Base-by-base conservation (phyloP, 1,140 invertebrate genomes). In the Drosophila simulans region DNA sequence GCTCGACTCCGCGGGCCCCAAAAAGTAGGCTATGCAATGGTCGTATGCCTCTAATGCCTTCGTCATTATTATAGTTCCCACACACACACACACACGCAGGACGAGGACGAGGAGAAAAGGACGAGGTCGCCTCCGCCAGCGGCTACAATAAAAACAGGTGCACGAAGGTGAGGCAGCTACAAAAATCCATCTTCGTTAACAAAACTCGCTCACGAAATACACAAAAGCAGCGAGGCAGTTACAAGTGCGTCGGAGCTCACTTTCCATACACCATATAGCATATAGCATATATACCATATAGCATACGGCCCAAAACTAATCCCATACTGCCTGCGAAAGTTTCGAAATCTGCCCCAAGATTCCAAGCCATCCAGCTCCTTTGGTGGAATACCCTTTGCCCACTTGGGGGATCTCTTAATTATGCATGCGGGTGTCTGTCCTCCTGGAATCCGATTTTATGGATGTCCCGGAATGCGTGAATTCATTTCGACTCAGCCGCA, bases 151-250 rank as follows among this genome's bases (percentile, higher is more conserved):
- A 69, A 66, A 86, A n/a, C 53, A 56, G 60, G 45, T 71, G 70
- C 83, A 86, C 82, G 83, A 86, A 82, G 83, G 82, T 71, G 73
- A 81, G 73, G 80, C 53, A 62, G 42, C 57, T 46, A 52, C 52
- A 72, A 75, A 83, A 88, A 84, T 86, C 75, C 83, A 80, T 89
- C 84, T 88, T 88, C 75, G 83, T 88, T 88, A 88, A 77, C 79
- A 69, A 88, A 77, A 63, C 65, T 62, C 59, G 79, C 79, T 80
- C 75, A 57, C 68, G 68, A 55, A 77, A 77, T 31, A 31, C 31
- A 31, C 64, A 68, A 69, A 51, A 62, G 69, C 64, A 68, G 56
- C 63, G 80, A 80, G 71, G 56, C 60, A 54, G 54, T 51, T 54
- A 56, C 63, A 85, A 86, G 83, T 89, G 82, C 82, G 83, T 83